Evolutionary conservation across 2,113 vertebrate genomes (phyloP).

Genomic region (Hystrix brachyura): DNA sequence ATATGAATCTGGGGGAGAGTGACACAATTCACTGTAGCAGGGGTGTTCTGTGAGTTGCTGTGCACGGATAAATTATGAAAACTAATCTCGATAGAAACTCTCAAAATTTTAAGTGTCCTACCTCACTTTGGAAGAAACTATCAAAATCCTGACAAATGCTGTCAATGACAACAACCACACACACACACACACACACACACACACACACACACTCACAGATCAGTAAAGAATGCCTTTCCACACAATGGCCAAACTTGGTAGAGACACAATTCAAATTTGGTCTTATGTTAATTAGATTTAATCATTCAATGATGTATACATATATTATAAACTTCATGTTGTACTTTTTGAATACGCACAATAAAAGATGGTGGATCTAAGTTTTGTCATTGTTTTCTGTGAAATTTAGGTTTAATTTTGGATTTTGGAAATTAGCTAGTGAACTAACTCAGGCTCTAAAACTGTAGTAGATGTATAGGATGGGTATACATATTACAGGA

Average conservation of each 20-base stretch:
- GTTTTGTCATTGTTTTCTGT: conserved; percentile 14
- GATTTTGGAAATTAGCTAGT: background rate
- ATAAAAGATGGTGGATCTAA: background rate
- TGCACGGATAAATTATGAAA: conserved; percentile 2
- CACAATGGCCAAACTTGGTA: background rate
- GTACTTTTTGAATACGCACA: background rate
- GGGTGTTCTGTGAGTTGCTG: background rate
- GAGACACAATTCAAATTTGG: background rate
- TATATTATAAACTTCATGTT: background rate
- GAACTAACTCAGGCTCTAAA: background rate
- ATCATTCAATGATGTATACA: background rate
- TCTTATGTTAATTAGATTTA: background rate
- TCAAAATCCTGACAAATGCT: conserved; percentile 25
- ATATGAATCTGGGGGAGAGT: background rate
- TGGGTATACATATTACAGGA: background rate
- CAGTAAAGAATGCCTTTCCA: background rate
- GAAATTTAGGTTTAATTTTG: background rate
- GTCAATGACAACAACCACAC: background rate
- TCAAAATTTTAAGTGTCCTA: background rate
- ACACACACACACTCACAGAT: background rate
- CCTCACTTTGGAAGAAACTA: conserved; percentile 23
- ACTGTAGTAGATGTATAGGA: background rate
- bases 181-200: background rate
- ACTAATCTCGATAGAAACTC: conserved; percentile 22
- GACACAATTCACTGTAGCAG: background rate